These are phyloP conservation scores for Diglossa brunneiventris DNA, from an alignment of 2,113 vertebrate species.

Conservation along the genomic window DNA sequence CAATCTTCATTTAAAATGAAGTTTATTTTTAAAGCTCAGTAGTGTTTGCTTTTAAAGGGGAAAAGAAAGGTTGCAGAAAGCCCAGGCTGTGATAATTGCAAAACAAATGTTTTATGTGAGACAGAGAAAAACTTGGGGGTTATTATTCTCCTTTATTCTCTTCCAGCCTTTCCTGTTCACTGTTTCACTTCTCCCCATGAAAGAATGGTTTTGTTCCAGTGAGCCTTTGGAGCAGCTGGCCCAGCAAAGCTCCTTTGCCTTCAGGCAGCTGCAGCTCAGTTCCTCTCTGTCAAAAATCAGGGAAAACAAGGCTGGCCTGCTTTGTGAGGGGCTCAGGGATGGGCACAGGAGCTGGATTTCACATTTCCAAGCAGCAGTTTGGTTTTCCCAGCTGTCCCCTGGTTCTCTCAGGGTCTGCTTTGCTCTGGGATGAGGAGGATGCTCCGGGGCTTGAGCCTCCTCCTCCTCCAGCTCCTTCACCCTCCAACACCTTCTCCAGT, in stretches of 20 bases:
- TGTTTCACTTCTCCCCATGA: background rate
- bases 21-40: background rate
- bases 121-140: background rate
- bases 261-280: background rate
- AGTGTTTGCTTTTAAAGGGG: background rate
- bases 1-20: background rate
- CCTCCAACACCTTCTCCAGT: background rate
- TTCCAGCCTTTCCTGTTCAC: background rate
- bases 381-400: rapidly evolving
- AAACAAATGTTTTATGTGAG: background rate
- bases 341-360: background rate
- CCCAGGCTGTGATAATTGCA: background rate
- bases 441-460: rapidly evolving
- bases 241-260: background rate
- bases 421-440: background rate
- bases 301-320: background rate
- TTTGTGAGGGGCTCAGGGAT: background rate
- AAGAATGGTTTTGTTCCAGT: background rate
- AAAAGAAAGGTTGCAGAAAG: background rate
- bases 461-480: background rate
- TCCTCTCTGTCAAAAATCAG: background rate
- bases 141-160: background rate
- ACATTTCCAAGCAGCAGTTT: rapidly evolving
- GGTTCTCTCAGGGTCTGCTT: background rate
- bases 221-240: background rate